A percentile compares a stretch with the other conserved stretches of the same genome.
Conservation (phyloP, 2,797 vertebrate species). For the Manis javanica region DNA sequence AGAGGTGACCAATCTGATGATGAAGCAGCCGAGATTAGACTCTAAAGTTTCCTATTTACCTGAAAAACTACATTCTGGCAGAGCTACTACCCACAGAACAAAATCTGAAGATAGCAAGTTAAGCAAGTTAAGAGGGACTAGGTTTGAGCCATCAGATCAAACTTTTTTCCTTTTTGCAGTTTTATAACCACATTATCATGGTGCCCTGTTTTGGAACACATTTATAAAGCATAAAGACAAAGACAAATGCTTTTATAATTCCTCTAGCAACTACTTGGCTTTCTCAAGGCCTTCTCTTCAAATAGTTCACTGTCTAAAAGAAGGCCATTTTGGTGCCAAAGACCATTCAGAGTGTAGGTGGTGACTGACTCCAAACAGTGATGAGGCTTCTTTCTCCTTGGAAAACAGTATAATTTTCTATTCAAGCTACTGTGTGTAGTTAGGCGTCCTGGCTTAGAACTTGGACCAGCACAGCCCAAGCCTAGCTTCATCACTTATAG, state of each 20-base stretch:
- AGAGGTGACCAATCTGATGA: not conserved
- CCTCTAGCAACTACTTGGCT: not conserved
- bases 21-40: constrained; percentile 18
- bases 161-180: not conserved
- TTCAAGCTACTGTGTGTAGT: not conserved
- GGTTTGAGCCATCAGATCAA: not conserved
- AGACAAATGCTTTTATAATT: not conserved
- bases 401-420: not conserved
- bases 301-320: constrained; percentile 9
- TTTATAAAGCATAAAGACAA: constrained; percentile 14
- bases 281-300: constrained; percentile 25
- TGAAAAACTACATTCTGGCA: constrained; percentile 22
- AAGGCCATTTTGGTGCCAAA: not conserved
- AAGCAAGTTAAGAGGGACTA: not conserved
- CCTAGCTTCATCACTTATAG: not conserved
- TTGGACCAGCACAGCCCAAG: not conserved
- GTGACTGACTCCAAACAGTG: not conserved
- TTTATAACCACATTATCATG: not conserved
- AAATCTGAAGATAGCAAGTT: not conserved
- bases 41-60: not conserved
- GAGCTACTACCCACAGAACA: not conserved
- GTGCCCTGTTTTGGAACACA: not conserved
- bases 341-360: not conserved
- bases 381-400: not conserved
- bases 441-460: not conserved